Conservation (phyloP, 2,888 invertebrate genomes). For the Aphrophora alni region DNA sequence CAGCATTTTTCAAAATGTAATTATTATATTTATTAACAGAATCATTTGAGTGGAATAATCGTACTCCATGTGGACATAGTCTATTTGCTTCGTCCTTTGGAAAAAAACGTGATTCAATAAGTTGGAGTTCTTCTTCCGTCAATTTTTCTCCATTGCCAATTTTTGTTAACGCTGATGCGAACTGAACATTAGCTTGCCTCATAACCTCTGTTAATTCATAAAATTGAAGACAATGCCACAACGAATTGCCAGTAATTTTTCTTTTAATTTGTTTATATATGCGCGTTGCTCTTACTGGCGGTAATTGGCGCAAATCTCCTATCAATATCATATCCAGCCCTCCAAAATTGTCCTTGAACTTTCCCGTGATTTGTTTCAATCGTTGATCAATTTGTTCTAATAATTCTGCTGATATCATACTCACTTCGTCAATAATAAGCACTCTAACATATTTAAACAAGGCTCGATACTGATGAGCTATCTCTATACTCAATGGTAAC, state of each 20-base stretch:
- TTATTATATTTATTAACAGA: background rate
- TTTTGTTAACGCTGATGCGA: slow-evolving; percentile 54
- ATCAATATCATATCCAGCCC: slow-evolving; percentile 54
- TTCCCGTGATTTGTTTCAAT: slow-evolving; percentile 54
- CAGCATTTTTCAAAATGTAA: background rate
- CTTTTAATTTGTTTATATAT: slow-evolving; percentile 51
- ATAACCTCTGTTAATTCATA: slow-evolving; percentile 53
- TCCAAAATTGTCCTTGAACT: slow-evolving; percentile 54
- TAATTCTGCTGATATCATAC: slow-evolving; percentile 54
- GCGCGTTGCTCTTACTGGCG: slow-evolving; percentile 53
- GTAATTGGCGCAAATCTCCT: slow-evolving; percentile 55
- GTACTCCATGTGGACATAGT: background rate
- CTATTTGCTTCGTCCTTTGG: background rate
- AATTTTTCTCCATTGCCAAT: slow-evolving; percentile 51
- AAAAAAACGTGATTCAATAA: slow-evolving; percentile 52
- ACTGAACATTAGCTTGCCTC: slow-evolving; percentile 53
- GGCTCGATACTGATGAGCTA: slow-evolving; percentile 15
- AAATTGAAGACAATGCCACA: slow-evolving; percentile 54
- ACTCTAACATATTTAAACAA: slow-evolving; percentile 38
- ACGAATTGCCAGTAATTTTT: slow-evolving; percentile 48
- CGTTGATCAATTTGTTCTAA: slow-evolving; percentile 52
- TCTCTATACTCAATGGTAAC: background rate
- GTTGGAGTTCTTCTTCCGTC: slow-evolving; percentile 45
- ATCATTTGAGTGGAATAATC: background rate
- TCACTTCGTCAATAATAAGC: slow-evolving; percentile 55